phyloP scores from a whole-genome alignment of 2,113 vertebrate genomes.

The Rhabdornis inornatus region DNA sequence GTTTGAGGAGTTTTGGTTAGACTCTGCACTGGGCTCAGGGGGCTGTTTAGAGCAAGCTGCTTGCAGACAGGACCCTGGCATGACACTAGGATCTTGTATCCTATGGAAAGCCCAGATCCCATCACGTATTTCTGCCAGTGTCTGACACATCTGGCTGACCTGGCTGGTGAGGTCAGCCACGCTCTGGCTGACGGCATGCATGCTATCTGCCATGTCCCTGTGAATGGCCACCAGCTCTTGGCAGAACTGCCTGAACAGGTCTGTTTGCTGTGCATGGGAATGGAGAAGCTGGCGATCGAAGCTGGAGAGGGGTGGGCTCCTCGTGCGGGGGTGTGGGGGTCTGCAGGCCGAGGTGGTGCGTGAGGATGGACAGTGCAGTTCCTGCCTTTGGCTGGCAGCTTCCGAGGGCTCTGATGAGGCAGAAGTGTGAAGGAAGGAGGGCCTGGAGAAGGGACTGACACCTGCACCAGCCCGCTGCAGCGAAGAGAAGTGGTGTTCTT shows the following conservation, averaged over 20 bases:
- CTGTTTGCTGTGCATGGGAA: conserved; percentile 62
- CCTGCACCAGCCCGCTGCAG: conserved; percentile 30
- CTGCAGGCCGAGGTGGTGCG: conserved; percentile 30
- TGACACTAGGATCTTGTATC: not conserved
- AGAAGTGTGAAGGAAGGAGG: conserved; percentile 38
- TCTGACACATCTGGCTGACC: conserved; percentile 70
- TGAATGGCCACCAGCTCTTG: conserved; percentile 74
- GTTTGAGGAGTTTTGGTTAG: not conserved
- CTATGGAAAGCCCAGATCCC: conserved; percentile 48
- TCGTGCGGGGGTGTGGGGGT: not conserved
- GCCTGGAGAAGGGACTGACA: conserved; percentile 31
- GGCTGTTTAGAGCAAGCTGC: not conserved
- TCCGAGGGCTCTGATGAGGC: conserved; percentile 56
- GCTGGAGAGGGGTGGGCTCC: conserved; percentile 8
- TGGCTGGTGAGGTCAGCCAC: conserved; percentile 67
- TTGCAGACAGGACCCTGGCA: not conserved
- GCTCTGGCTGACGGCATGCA: conserved; percentile 64
- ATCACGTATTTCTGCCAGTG: conserved; percentile 68
- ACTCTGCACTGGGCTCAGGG: not conserved
- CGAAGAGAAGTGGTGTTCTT: not conserved
- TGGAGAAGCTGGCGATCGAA: conserved; percentile 68
- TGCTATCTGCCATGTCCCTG: conserved; percentile 68
- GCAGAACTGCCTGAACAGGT: conserved; percentile 69
- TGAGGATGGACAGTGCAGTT: conserved; percentile 10
- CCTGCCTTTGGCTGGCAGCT: conserved; percentile 55